Base-by-base conservation (phyloP, 2,113 vertebrate genomes). In the Spermophilus dauricus region DNA sequence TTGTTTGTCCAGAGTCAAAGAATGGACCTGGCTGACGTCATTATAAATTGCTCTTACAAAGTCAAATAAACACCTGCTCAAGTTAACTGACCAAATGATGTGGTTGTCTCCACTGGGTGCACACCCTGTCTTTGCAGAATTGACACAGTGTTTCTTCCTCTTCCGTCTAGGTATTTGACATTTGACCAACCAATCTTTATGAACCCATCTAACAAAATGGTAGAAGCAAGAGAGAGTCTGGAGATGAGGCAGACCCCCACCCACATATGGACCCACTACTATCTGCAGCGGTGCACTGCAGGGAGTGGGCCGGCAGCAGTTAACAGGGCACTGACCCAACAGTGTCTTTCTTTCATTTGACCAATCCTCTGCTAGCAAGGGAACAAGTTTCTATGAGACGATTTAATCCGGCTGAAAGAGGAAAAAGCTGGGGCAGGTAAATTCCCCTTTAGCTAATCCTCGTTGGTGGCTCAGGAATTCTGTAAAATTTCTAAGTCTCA, bases 221-320 rank as follows among this genome's bases (percentile, higher is more conserved):
- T 12, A 24, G n/a, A 48, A 9, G 32, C 12, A 1, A 5, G 11
- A 10, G 3, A 34, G 58, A 24, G 8, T 72, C 5, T 69, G 67
- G 67, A 17, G 39, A 75, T 45, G 22, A 45, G 8, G 16, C 5
- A 48, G 32, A 75, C 26, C 16, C 51, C 51, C 51, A 17, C 1
- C 9, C 1, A 16, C 22, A 1, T 3, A 11, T 3, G 10, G 17
- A 11, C 13, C 11, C 70, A 22, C 17, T 22, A 17, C 1, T 24
- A 13, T 72, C 26, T 34, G 5, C 18, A 88, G 24, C 3, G 2
- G 1, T 34, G 45, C 8, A 67, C 22, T 4, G 32, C 18, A 30
- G 58, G 53, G 17, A 34, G 0, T 16, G 18, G 26, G 10, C 2
- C 58, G 14, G 20, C 65, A 37, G 2, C 1, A 16, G 20, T 9